Base-by-base conservation (phyloP, 2,888 invertebrate species). In the Aelia acuminata region DNA sequence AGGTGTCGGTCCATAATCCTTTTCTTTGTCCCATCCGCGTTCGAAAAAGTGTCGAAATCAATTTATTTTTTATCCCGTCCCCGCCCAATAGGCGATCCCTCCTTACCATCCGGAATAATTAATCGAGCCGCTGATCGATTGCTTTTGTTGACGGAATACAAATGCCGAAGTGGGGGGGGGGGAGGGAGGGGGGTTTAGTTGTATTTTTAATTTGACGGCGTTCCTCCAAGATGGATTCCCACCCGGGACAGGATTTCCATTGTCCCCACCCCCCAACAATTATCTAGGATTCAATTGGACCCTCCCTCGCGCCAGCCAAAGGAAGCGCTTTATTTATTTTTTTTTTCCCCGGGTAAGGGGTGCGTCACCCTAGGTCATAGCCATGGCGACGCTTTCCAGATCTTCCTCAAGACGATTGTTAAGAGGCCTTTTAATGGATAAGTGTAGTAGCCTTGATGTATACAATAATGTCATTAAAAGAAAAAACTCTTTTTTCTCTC, bases 201-300 rank as follows among this genome's bases (percentile, higher is more conserved):
- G 80, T 80, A 80, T 80, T 80, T 80, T 80, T 80, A 80, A 80
- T 80, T 80, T 80, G 80, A 80, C n/a, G 43, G 22, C 22, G 80
- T 1, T 3, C 80, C n/a, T 39, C n/a, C 43, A 80, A 80, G 80
- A 80, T 80, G 80, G 80, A 80, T 80, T 47, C 80, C 43, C 43
- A 47, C 4, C 43, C 43, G 80, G 80, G 80, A 47, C 80, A n/a
- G 80, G 63, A 70, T 43, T 22, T 13, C 43, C 80, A 80, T 80
- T 80, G 80, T 50, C 84, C 84, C 50, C 84, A 39, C 84, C 50
- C 84, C 50, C 48, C 84, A 26, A 84, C 48, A 84, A 84, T 84
- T 84, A 84, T 84, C 39, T 84, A 39, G 49, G 84, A 84, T 84
- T 84, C 84, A 84, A 84, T 84, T 84, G 84, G 84, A 4, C 84